Evolutionary conservation across 92 coral and sea anemone species (phyloP).

Genomic region (Bergia sp.): DNA sequence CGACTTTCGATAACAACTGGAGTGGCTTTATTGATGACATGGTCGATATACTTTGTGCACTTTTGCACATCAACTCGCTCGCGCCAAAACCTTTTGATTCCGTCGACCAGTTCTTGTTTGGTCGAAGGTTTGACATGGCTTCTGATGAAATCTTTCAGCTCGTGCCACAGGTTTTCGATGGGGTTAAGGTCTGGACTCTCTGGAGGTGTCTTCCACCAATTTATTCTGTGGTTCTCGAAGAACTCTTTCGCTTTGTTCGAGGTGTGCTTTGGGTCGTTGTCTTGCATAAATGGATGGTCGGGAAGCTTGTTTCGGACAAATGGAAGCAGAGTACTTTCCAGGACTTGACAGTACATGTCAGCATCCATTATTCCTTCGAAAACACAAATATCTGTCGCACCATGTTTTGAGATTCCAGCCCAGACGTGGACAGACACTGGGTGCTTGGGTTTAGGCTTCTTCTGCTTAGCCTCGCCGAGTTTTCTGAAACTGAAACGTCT

Average conservation of each 20-base stretch:
- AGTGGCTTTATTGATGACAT: slow-evolving; percentile 40
- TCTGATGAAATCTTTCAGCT: slow-evolving; percentile 43
- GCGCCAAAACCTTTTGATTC: slow-evolving; percentile 53
- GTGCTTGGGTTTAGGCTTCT: too few relatives aligned
- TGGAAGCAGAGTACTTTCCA: slow-evolving; percentile 38
- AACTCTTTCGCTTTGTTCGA: slow-evolving; percentile 39
- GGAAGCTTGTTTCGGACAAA: slow-evolving; percentile 28
- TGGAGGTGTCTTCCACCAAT: slow-evolving; percentile 62
- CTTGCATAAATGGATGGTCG: slow-evolving; percentile 45
- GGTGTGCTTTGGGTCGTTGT: too few relatives aligned
- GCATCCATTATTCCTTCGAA: slow-evolving; percentile 60
- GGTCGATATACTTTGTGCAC: slow-evolving; percentile 50
- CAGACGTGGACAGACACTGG: too few relatives aligned
- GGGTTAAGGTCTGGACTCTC: slow-evolving; percentile 65
- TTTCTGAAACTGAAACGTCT: too few relatives aligned
- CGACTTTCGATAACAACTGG: slow-evolving; percentile 50
- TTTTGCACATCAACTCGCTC: slow-evolving; percentile 42
- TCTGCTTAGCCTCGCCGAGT: too few relatives aligned
- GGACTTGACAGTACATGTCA: slow-evolving; percentile 34
- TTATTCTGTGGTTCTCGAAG: slow-evolving; percentile 47
- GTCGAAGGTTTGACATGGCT: slow-evolving; percentile 49
- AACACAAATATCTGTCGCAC: slow-evolving; percentile 47
- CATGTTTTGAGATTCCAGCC: slow-evolving; percentile 55
- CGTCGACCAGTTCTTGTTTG: slow-evolving; percentile 58
- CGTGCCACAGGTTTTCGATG: slow-evolving; percentile 62